These are phyloP conservation scores for Cygnus buccinator DNA, from an alignment of 2,113 vertebrate species.

Conservation along the genomic window DNA sequence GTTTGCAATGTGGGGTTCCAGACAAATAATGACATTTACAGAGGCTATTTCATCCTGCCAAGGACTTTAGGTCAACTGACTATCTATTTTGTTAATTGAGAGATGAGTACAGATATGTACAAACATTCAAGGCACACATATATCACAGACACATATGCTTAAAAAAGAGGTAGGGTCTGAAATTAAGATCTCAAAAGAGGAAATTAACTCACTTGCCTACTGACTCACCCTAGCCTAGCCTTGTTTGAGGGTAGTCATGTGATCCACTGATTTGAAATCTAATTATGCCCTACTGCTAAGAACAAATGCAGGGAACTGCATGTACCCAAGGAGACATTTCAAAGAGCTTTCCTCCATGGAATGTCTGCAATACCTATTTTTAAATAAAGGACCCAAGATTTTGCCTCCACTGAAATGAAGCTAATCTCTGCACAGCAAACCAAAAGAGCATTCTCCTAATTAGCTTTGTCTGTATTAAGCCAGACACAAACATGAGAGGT, in stretches of 20 bases:
- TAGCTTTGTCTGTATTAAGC: background rate
- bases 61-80: background rate
- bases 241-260: conserved; percentile 43
- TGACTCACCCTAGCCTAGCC: conserved; percentile 59
- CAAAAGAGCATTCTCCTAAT: conserved; percentile 45
- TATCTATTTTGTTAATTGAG: background rate
- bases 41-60: background rate
- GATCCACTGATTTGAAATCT: conserved; percentile 69
- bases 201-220: conserved; percentile 2
- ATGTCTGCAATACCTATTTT: conserved; percentile 74
- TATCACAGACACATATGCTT: background rate
- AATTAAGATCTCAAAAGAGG: background rate
- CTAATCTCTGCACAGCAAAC: conserved; percentile 35
- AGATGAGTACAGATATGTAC: background rate
- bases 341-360: conserved; percentile 60
- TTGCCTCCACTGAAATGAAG: conserved; percentile 65
- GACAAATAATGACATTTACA: background rate
- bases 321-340: conserved; percentile 64
- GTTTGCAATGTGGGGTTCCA: background rate
- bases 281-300: conserved; percentile 63
- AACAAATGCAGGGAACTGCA: conserved; percentile 62
- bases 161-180: background rate
- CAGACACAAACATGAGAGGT: conserved; percentile 36
- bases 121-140: background rate
- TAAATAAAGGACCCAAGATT: conserved; percentile 64